Evolutionary conservation across 2,888 invertebrate species (phyloP).

Genomic region (Caenorhabditis sp.): DNA sequence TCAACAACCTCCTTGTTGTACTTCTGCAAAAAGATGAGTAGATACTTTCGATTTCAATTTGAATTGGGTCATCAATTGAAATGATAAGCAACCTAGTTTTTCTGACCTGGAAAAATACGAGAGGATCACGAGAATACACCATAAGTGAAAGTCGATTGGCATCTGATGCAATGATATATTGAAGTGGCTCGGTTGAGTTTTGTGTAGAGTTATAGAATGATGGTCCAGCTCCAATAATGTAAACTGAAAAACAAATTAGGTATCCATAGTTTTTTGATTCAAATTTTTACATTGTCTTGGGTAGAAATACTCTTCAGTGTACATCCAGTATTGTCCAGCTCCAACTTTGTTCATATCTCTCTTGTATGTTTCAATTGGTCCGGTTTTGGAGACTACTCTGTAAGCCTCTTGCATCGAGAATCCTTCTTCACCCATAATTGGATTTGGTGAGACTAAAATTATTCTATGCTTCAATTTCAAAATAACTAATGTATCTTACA

Average conservation of each 20-base stretch:
- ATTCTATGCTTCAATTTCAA: neutral
- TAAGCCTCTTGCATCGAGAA: constrained; percentile 71
- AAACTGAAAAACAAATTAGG: constrained; percentile 63
- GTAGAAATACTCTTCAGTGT: constrained; percentile 71
- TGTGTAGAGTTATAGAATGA: constrained; percentile 65
- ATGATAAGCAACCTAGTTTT: constrained; percentile 41
- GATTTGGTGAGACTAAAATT: constrained; percentile 68
- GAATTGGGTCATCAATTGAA: constrained; percentile 28
- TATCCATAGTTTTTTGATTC: neutral
- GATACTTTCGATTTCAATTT: neutral
- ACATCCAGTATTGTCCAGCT: constrained; percentile 71
- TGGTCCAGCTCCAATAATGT: constrained; percentile 70
- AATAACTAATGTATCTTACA: constrained; percentile 57
- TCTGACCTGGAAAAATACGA: constrained; percentile 65
- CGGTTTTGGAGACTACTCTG: constrained; percentile 68
- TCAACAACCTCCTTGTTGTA: constrained; percentile 69
- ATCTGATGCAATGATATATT: constrained; percentile 70
- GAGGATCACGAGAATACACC: constrained; percentile 70
- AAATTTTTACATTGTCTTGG: constrained; percentile 67
- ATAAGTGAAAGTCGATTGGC: constrained; percentile 68
- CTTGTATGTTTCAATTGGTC: constrained; percentile 71
- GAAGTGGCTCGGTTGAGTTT: constrained; percentile 60
- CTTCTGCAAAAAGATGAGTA: constrained; percentile 50
- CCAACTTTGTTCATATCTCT: constrained; percentile 70
- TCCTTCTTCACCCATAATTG: constrained; percentile 70